These are phyloP conservation scores for Chaetura pelagica DNA, from an alignment of 2,113 vertebrate genomes.

Conservation along the genomic window DNA sequence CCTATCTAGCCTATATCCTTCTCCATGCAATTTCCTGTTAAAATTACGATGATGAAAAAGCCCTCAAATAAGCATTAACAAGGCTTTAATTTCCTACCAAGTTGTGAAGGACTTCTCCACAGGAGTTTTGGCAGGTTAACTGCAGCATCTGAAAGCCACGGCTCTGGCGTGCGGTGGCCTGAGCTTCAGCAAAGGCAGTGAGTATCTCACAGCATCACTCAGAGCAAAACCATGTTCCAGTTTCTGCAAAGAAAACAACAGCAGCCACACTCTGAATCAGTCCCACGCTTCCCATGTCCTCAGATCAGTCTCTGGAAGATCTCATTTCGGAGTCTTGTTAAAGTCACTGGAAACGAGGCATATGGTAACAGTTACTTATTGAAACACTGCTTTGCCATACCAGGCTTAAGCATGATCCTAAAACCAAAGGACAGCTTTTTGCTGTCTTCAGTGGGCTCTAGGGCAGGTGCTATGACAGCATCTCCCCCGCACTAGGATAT, in stretches of 20 bases:
- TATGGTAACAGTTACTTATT: neutral
- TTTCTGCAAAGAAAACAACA: neutral
- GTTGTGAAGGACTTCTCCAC: neutral
- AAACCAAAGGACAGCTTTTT: neutral
- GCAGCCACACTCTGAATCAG: neutral
- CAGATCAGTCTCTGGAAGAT: neutral
- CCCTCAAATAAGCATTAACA: neutral
- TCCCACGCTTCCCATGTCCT: neutral
- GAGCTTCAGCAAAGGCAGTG: neutral
- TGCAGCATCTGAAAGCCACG: neutral
- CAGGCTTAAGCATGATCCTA: neutral
- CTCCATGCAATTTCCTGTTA: neutral
- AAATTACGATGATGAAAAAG: neutral
- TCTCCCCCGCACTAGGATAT: neutral
- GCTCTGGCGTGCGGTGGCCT: accelerated
- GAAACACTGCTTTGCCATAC: neutral
- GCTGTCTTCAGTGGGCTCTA: neutral
- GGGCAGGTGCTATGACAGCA: neutral
- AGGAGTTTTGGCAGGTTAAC: neutral
- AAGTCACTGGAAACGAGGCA: neutral
- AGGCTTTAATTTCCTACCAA: neutral
- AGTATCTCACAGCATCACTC: neutral
- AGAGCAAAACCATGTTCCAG: neutral
- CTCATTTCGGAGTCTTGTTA: neutral
- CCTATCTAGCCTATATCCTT: neutral